Evolutionary conservation across 2,113 vertebrate genomes (phyloP), one percentile per base, ranked within the genome.

Genomic region (Solea solea): DNA sequence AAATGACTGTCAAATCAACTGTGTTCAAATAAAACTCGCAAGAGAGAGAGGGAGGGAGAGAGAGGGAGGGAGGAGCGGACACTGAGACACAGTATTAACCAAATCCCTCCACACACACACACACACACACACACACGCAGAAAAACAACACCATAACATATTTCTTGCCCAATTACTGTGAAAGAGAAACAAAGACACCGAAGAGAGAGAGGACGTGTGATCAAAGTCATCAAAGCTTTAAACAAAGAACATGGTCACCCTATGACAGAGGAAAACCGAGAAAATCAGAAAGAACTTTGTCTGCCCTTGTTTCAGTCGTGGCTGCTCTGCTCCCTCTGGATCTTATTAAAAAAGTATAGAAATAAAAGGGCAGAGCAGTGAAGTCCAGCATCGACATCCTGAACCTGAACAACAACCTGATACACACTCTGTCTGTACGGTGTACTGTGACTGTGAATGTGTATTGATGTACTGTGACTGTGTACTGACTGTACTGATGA

Each of bases 401-500:
- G 21, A 21, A 21, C 21, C 1, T 21, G 1, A 21, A 21, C 21
- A 21, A 21, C 21, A 21, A 21, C 21, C 21, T 21, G 21, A 21
- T 21, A 21, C 21, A 21, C 21, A 21, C 21, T 21, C 21, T 21
- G 21, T 21, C 21, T 21, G 21, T 21, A 21, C 21, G 1, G 21
- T 21, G 21, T 21, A 21, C 21, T 21, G 21, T 21, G 21, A 21
- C 21, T 21, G 21, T 21, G 21, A 21, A 1, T 21, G 21, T 21
- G 21, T 21, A 21, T 1, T 21, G 21, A 21, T 21, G 21, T 21
- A 21, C 1, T 21, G 21, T 21, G 21, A 21, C 21, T 21, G 21
- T 21, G 21, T 21, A 21, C 21, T 21, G 21, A 21, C 21, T 21
- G 21, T 21, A 45, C 28, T 83, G 83, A 91, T 85, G 66, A 60